Evolutionary conservation across 2,113 vertebrate genomes (phyloP), one percentile per base, ranked within the genome.

Genomic region (Ciconia stormi): DNA sequence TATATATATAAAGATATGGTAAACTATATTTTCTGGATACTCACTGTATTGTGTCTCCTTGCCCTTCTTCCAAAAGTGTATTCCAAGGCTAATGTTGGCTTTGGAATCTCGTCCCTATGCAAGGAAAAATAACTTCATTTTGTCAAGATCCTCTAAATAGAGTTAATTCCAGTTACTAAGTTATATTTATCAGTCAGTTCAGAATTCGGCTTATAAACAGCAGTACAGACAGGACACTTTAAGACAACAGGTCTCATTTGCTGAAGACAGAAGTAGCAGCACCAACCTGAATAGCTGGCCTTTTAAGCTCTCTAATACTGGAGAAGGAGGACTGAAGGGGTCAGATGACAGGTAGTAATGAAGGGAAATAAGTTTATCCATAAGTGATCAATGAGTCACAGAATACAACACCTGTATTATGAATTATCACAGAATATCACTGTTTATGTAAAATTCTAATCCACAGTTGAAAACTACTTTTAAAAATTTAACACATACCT

Each of bases 61-160:
- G 99, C 98, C 90, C 98, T 97, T 97, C 99, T 98, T 94, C 99
- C 99, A 69, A 99, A 99, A 1, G 99, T 99, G 91, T 99, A 99
- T 82, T 99, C 99, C 96, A 99, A 96, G 38, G 99, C 99, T 93
- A 99, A 97, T 13, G 99, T 99, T 27, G 99, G 99, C 92, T 99
- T 99, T 53, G 99, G 96, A 66, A 97, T 72, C 95, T 99, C 99
- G 94, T 99, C 99, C 95, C 99, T 99, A 82, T 42, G 44, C 42
- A 80, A 94, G 42, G 49, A 93, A 97, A 96, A 55, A 46, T 29
- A 66, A 73, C 5, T 42, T 65, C 5, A 19, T 72, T 78, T 52
- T 62, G 16, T 82, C 71, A 92, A 66, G 59, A 86, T 82, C 20
- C 50, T 89, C 53, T 53, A 67, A 46, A 62, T 46, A 93, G 49